Base-by-base conservation (phyloP, 2,113 vertebrate species). In the Clarias batrachus region DNA sequence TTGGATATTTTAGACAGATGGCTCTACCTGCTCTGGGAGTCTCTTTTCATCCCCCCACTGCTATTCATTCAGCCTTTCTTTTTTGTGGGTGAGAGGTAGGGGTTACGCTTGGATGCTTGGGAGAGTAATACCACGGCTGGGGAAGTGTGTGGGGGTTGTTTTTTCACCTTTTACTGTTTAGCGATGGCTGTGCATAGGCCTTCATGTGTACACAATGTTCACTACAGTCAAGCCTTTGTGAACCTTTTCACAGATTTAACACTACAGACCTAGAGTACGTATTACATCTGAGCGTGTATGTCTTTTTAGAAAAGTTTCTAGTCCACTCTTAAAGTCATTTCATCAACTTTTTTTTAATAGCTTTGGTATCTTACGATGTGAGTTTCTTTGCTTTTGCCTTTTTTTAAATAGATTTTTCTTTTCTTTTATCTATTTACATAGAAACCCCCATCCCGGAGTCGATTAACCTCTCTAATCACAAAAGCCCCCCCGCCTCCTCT, bases 1-100 rank as follows among this genome's bases (percentile, higher is more conserved):
- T 94, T 91, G 93, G 94, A 96, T 95, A 95, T 95, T 92, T 91
- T 84, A 79, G 92, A 89, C 94, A 93, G 94, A 95, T 95, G 94
- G 93, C 89, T 93, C 93, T 96, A 95, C 95, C 95, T 96, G 96
- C 91, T 93, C 71, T 82, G 70, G 62, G 81, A 82, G 48, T 85
- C 68, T 88, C 65, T 91, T 88, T 85, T 86, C 79, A 81, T 66
- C 77, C 62, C 85, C 85, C 78, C 74, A 71, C 66, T 82, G 73
- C 84, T 83, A 88, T 56, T 89, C 27, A 78, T 70, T 74, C 82
- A 60, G 73, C 60, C 23, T 83, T 83, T 63, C 54, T 65, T 83
- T 87, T 83, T 88, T 86, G 23, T 82, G 85, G 65, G 91, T 87
- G 89, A 89, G 91, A 88, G 87, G 86, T 85, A 85, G 86, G 84